phyloP scores from a whole-genome alignment of 2,113 vertebrate genomes.

The Crypturellus undulatus region DNA sequence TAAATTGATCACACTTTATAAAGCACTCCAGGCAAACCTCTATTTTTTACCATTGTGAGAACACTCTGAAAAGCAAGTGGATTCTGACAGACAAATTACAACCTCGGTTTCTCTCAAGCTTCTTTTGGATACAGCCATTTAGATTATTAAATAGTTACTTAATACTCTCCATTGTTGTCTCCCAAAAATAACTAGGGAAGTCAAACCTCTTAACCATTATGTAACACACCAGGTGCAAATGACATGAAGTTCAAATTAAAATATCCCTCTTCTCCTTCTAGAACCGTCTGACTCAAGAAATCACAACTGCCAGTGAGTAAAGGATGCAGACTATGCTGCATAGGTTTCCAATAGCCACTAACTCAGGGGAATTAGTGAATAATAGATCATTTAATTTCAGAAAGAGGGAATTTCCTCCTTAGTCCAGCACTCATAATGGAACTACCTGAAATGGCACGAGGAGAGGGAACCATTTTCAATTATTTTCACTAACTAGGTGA shows the following conservation, averaged over 20 bases:
- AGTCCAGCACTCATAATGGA: background rate
- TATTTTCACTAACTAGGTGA: constrained; percentile 12
- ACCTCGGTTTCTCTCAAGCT: background rate
- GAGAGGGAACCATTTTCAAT: background rate
- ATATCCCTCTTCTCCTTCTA: background rate
- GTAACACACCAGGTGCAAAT: background rate
- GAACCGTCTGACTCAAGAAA: constrained; percentile 6
- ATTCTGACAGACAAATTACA: constrained; percentile 28
- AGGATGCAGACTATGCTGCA: background rate
- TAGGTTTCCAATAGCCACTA: background rate
- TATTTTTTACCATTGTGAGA: background rate
- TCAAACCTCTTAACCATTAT: background rate
- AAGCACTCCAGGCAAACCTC: background rate
- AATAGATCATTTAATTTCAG: constrained; percentile 34
- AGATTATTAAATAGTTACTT: background rate
- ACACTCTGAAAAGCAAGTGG: background rate
- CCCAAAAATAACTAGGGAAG: background rate
- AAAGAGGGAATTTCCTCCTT: background rate
- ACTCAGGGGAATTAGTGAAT: constrained; percentile 1
- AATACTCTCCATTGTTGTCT: background rate
- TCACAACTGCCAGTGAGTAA: background rate
- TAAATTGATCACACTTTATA: background rate
- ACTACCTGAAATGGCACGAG: background rate
- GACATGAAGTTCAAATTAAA: background rate
- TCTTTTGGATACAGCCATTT: background rate